A percentile compares a stretch with the other conserved stretches of the same genome.
These are phyloP conservation scores for Acrocyrtus sp. DNA, from an alignment of 2,888 invertebrate species.

Conservation along the genomic window DNA sequence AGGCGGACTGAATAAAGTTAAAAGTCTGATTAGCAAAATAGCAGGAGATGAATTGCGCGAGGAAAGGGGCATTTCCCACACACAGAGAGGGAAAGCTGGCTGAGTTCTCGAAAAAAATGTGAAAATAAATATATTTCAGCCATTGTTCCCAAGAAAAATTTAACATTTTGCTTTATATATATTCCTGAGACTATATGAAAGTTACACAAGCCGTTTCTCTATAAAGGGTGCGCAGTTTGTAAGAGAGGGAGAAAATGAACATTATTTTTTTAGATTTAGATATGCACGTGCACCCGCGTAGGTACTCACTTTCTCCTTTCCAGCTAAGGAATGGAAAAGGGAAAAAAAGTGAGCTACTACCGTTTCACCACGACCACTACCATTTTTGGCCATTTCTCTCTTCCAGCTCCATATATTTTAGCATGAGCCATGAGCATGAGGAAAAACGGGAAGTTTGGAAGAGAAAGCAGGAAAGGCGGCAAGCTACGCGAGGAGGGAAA, in stretches of 20 bases:
- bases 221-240: background rate
- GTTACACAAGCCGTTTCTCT: background rate
- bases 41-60: background rate
- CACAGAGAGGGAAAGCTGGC: too few species aligned
- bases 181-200: too few species aligned
- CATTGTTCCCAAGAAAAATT: background rate
- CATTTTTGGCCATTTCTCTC: conserved; percentile 11
- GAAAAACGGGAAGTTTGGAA: conserved; percentile 43
- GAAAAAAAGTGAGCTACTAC: conserved; percentile 41
- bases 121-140: background rate
- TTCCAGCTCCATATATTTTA: conserved; percentile 16
- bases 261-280: too few species aligned
- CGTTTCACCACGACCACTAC: conserved; percentile 5
- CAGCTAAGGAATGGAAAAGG: conserved; percentile 1
- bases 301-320: too few species aligned
- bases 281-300: background rate
- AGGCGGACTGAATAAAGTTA: too few species aligned
- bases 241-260: background rate
- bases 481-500: background rate
- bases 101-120: too few species aligned
- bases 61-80: too few species aligned
- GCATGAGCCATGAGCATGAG: conserved; percentile 8
- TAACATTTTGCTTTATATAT: too few species aligned
- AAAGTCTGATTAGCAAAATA: too few species aligned
- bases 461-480: conserved; percentile 39